Percentiles rank a stretch among this genome's conserved stretches.
Evolutionary conservation across 2,113 vertebrate species (phyloP).

Genomic region (Myrmecobius fasciatus): DNA sequence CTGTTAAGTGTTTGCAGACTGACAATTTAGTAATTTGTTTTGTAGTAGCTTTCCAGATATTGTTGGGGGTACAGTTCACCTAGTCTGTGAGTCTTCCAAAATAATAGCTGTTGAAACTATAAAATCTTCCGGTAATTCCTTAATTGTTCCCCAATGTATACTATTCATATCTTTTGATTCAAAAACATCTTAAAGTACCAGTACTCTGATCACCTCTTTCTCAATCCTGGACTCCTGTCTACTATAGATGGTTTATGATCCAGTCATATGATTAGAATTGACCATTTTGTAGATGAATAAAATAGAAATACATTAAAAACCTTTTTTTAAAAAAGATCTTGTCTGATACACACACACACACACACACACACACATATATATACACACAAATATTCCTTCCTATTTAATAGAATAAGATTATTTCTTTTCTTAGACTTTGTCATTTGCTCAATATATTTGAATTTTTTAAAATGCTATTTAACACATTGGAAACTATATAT

Average conservation of each 20-base stretch:
- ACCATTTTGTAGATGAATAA: not conserved
- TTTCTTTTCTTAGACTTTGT: slow-evolving; percentile 32
- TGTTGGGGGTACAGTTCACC: not conserved
- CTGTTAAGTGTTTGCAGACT: not conserved
- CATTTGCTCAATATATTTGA: slow-evolving; percentile 18
- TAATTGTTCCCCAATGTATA: not conserved
- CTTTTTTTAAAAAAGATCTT: slow-evolving; percentile 1
- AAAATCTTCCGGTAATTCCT: not conserved
- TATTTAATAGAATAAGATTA: slow-evolving; percentile 32
- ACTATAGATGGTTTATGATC: not conserved
- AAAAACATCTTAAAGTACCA: not conserved
- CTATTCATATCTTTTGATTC: not conserved
- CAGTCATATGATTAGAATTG: not conserved
- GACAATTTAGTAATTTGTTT: not conserved
- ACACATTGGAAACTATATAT: not conserved
- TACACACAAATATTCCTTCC: not conserved
- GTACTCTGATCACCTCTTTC: not conserved
- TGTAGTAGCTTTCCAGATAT: not conserved
- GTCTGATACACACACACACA: not conserved
- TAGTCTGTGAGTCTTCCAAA: slow-evolving; percentile 18
- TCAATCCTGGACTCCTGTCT: not conserved
- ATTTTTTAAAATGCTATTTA: slow-evolving; percentile 62
- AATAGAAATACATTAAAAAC: slow-evolving; percentile 18
- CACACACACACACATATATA: no score
- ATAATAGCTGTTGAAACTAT: not conserved